Conservation (phyloP, 2,888 invertebrate genomes). For the Andrena flavipes region DNA sequence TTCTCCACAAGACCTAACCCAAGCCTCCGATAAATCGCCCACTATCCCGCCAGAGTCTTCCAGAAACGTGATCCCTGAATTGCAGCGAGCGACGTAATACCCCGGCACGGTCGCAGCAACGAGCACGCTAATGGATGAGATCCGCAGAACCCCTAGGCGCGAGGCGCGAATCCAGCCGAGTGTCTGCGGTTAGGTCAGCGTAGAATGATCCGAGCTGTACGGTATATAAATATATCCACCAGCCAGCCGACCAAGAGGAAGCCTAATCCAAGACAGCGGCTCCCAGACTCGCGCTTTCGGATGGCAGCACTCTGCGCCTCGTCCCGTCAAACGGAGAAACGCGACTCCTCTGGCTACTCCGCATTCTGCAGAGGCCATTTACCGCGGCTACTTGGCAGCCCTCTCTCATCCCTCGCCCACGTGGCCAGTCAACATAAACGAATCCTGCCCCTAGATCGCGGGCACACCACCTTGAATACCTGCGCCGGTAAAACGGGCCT, state of each 20-base stretch:
- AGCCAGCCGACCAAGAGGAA: slow-evolving; percentile 41
- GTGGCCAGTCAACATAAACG: slow-evolving; percentile 45
- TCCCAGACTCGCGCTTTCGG: slow-evolving; percentile 13
- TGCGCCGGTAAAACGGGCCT: background rate
- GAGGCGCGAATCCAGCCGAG: slow-evolving; percentile 2
- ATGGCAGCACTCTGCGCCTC: slow-evolving; percentile 7
- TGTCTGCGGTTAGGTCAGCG: slow-evolving; percentile 46
- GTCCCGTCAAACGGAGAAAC: slow-evolving; percentile 58
- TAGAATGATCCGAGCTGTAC: slow-evolving; percentile 69
- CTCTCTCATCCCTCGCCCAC: slow-evolving; percentile 44
- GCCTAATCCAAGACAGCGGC: slow-evolving; percentile 49
- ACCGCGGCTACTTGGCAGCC: slow-evolving; percentile 60
- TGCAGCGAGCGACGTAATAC: background rate
- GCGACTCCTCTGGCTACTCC: slow-evolving; percentile 48
- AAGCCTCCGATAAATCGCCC: background rate
- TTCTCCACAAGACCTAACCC: too few relatives aligned
- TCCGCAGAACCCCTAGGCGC: background rate
- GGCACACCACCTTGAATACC: background rate
- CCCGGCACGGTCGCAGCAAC: background rate
- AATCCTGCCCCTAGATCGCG: background rate
- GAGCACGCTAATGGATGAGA: slow-evolving; percentile 2
- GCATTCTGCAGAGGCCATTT: slow-evolving; percentile 78
- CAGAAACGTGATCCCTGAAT: background rate
- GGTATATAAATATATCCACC: slow-evolving; percentile 71
- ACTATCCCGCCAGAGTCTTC: background rate